Evolutionary conservation across 2,113 vertebrate species (phyloP), one percentile per base, ranked within the genome.

Genomic region (Myotis brandtii): DNA sequence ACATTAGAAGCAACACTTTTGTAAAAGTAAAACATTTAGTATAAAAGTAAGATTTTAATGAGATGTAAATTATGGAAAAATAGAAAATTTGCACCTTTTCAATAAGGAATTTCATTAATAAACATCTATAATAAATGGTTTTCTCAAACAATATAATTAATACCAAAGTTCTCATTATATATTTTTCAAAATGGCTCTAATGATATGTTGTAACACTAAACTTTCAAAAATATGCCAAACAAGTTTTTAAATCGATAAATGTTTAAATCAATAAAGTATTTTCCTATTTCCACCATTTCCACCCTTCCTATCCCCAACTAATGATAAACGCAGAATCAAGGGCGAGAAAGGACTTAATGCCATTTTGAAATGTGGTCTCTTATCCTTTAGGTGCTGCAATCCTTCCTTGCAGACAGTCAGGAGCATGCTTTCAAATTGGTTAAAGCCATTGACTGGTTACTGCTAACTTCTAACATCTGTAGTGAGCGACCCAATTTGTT

Each of bases 381-480:
- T 97, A 81, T 95, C 18, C 27, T 90, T 34, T 50, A 75, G 11
- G 64, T 91, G 56, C 56, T 95, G 83, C 97, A 96, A 89, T 32
- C 80, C 59, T 94, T 97, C 52, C 69, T 94, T 52, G 50, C 32
- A 86, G 37, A 89, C 91, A 96, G 0, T 73, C 7, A 85, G 50
- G 13, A 94, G 91, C 34, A 12, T 56, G 25, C 75, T 8, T 62
- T 93, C 37, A 89, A 23, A n/a, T 9, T 17, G 5, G 37, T 52
- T 21, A 13, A 56, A 62, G 0, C n/a, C 40, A 64, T 76, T 88
- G 40, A 92, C 46, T 46, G 16, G 2, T 62, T 54, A 66, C 4
- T 86, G 14, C 50, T 83, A 50, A 50, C 64, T 89, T 89, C 34
- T 1, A 72, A 21, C 62, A 81, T 92, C 54, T 62, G 21, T 21